Evolutionary conservation across 2,113 vertebrate species (phyloP), one percentile per base, ranked within the genome.

Genomic region (Chelonoidis abingdonii): DNA sequence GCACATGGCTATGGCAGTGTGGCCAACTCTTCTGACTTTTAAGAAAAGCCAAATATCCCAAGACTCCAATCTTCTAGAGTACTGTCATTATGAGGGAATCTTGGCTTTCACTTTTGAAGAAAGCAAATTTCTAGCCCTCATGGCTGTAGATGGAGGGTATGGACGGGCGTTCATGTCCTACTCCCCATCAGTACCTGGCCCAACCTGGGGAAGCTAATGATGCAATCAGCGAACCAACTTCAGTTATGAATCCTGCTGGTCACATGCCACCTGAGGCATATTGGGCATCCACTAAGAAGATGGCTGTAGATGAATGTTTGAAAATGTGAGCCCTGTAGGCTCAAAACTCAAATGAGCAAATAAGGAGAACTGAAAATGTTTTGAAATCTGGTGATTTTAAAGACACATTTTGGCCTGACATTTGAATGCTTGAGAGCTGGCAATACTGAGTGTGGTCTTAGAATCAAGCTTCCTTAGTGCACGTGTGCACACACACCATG

Each of bases 41-140:
- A 54, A 54, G 53, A 21, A 22, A 54, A 21, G 53, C 19, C 53
- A 54, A 54, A 54, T 54, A 54, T 54, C 53, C 53, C 7, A 54
- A 54, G 53, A 22, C 53, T 54, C 53, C 19, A 21, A 8, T 21
- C 53, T 2, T 1, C 1, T 62, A 29, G 27, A 62, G 11, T 96
- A 31, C 16, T 0, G 0, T 52, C 27, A 80, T 87, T 69, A 25
- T 83, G 2, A 56, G 80, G 82, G 35, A 72, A 6, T 38, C 85
- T 24, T 0, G 0, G 52, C 2, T 56, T 76, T 3, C 1, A 86
- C 57, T 88, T 50, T 53, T 0, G 5, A 92, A 84, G 62, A 31
- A 83, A 83, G 69, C 59, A 35, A 53, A 5, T 11, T 89, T 92
- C 92, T 87, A 13, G 49, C 65, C 25, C 25, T 84, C 83, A 22